Evolutionary conservation across 2,888 invertebrate species (phyloP).

Genomic region (Elegia similella): DNA sequence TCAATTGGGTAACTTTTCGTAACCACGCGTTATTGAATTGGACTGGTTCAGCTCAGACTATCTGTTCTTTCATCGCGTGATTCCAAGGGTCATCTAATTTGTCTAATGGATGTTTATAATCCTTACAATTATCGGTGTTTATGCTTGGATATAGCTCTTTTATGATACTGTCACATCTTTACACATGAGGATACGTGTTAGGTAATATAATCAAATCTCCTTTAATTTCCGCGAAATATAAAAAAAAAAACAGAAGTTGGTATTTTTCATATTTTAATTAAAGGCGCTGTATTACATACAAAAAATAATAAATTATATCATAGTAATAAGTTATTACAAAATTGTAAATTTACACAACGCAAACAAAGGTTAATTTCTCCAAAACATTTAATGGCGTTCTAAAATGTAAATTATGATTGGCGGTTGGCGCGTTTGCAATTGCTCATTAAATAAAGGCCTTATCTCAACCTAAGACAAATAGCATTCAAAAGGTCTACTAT

Average conservation of each 20-base stretch:
- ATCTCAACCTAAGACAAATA: slow-evolving; percentile 4
- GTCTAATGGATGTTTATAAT: slow-evolving; percentile 8
- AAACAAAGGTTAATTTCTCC: background rate
- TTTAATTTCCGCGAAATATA: too few relatives aligned
- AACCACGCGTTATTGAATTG: slow-evolving; percentile 27
- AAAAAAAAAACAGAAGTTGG: too few relatives aligned
- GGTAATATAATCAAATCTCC: too few relatives aligned
- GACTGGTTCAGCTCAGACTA: slow-evolving; percentile 3
- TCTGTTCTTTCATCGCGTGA: slow-evolving; percentile 6
- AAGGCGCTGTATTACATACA: too few relatives aligned
- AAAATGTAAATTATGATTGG: background rate
- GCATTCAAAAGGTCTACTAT: slow-evolving; percentile 49
- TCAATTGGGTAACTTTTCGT: slow-evolving; percentile 42
- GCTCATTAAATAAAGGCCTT: background rate
- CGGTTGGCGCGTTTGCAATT: background rate
- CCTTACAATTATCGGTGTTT: background rate
- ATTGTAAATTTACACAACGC: too few relatives aligned
- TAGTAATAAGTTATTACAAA: too few relatives aligned
- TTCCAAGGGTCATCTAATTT: slow-evolving; percentile 12
- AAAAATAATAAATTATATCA: too few relatives aligned
- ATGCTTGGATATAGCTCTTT: background rate
- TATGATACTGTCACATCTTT: background rate
- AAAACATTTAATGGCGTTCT: background rate
- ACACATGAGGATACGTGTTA: background rate
- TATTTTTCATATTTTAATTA: too few relatives aligned